Evolutionary conservation across 2,113 vertebrate genomes (phyloP).

Genomic region (Picathartes gymnocephalus): DNA sequence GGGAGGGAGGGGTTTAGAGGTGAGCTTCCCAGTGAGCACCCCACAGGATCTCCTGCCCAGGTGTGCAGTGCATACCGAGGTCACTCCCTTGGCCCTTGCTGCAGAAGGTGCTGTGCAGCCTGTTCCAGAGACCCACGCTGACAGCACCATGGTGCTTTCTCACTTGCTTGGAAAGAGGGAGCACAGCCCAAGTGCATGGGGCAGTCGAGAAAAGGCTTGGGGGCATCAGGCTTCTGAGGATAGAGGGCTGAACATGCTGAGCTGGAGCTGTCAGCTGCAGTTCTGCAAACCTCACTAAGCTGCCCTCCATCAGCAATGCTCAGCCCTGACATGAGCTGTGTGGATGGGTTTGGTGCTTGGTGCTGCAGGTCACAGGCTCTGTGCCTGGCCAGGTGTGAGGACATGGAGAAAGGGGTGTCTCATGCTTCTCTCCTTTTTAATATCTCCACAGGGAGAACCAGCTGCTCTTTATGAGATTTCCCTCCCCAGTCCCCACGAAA

Average conservation of each 20-base stretch:
- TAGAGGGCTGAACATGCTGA: not conserved
- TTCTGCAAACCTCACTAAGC: not conserved
- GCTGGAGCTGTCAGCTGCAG: not conserved
- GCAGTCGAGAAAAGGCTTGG: accelerated
- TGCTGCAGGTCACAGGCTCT: not conserved
- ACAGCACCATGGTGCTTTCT: not conserved
- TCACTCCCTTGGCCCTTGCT: not conserved
- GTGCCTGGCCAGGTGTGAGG: not conserved
- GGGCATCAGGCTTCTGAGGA: not conserved
- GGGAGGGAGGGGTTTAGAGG: not conserved
- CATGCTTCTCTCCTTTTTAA: not conserved
- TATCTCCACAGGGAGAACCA: not conserved
- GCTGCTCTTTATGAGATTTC: not conserved
- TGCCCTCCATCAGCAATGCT: not conserved
- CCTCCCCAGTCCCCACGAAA: not conserved
- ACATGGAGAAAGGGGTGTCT: not conserved
- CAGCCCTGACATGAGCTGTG: not conserved
- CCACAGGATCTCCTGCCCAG: not conserved
- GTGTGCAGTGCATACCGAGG: not conserved
- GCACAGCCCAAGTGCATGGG: not conserved
- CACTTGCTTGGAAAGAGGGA: not conserved
- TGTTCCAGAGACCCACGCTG: not conserved
- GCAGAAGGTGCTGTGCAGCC: not conserved
- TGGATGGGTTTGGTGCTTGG: not conserved
- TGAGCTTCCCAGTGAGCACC: not conserved